Evolutionary conservation across 2,797 vertebrate genomes (phyloP).

Genomic region (Enteromius viviparus): DNA sequence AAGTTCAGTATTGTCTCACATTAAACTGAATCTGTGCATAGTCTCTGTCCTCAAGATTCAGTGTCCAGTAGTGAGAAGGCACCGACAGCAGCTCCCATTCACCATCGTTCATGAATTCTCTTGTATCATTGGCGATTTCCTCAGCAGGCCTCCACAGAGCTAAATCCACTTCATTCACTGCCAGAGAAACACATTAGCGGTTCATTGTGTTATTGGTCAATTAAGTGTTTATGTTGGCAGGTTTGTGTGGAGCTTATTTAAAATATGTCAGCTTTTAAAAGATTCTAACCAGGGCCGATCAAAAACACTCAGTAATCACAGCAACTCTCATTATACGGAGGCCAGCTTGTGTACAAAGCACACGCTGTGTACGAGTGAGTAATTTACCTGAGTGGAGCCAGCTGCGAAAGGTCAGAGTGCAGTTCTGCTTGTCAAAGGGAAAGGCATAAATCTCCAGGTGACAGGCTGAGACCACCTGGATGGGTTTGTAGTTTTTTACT

Average conservation of each 20-base stretch:
- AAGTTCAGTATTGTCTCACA: constrained; percentile 68
- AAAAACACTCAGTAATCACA: constrained; percentile 31
- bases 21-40: constrained; percentile 88
- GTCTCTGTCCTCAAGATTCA: constrained; percentile 72
- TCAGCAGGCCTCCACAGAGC: constrained; percentile 81
- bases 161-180: constrained; percentile 86
- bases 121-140: constrained; percentile 77
- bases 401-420: constrained; percentile 87
- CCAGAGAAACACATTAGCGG: constrained; percentile 16
- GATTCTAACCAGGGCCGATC: constrained; percentile 26
- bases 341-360: constrained; percentile 28
- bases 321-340: constrained; percentile 19
- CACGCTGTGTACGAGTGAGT: neutral
- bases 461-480: constrained; percentile 85
- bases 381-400: constrained; percentile 85
- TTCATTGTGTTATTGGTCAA: constrained; percentile 9
- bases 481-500: constrained; percentile 83
- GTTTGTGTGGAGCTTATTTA: constrained; percentile 11
- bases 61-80: constrained; percentile 76
- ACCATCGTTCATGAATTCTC: constrained; percentile 81
- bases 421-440: constrained; percentile 89
- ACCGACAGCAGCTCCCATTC: constrained; percentile 89
- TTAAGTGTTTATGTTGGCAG: constrained; percentile 8
- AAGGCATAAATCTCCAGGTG: constrained; percentile 84
- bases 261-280: constrained; percentile 30